Evolutionary conservation across 1,140 invertebrate species (phyloP).

Genomic region (Luehdorfia chinensis): DNA sequence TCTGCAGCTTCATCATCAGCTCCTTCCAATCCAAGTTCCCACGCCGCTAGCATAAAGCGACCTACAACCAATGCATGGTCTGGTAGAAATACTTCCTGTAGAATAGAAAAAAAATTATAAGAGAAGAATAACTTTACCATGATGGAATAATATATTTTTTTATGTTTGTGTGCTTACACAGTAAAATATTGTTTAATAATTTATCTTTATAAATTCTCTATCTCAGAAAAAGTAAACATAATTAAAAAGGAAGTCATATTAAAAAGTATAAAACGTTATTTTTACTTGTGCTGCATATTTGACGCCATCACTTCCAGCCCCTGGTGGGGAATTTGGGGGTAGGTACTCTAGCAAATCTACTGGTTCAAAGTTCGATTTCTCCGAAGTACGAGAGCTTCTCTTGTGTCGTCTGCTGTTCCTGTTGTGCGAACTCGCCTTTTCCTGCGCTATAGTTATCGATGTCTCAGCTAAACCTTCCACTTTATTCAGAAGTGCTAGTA

Average conservation of each 20-base stretch:
- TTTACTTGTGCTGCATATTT: constrained; percentile 63
- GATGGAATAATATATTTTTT: no score
- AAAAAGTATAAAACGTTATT: no score
- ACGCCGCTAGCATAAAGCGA: constrained; percentile 87
- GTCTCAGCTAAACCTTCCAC: constrained; percentile 81
- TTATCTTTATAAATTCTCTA: no score
- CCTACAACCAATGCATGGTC: constrained; percentile 87
- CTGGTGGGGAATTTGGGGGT: constrained; percentile 58
- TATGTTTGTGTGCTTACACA: no score
- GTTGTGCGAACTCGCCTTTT: constrained; percentile 73
- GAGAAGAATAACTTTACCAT: no score
- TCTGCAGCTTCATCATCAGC: constrained; percentile 87
- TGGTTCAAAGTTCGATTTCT: constrained; percentile 83
- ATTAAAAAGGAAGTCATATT: no score
- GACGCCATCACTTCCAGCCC: constrained; percentile 60
- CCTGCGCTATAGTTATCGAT: constrained; percentile 75
- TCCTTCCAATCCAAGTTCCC: constrained; percentile 88
- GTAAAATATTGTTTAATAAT: no score
- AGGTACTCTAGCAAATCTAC: constrained; percentile 77
- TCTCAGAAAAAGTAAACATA: no score
- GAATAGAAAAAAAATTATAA: constrained; percentile 29
- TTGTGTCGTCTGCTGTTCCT: constrained; percentile 78
- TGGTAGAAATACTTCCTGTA: constrained; percentile 84
- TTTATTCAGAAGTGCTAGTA: constrained; percentile 86
- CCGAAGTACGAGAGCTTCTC: constrained; percentile 78